These are phyloP conservation scores for Piaya cayana DNA, from an alignment of 2,113 vertebrate species.

Conservation along the genomic window DNA sequence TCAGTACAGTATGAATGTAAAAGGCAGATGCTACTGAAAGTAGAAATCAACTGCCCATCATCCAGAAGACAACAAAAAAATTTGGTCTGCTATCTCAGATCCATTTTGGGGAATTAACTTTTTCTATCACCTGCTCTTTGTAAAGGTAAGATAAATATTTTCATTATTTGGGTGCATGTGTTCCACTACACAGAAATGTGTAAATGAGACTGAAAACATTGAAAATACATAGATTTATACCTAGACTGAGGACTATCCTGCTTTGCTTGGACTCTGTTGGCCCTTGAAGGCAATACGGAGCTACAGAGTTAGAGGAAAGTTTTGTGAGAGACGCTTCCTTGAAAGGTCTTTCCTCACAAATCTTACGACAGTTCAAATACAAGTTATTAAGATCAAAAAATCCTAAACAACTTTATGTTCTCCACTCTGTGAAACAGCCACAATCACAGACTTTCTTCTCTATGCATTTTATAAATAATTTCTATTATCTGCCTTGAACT, in stretches of 20 bases:
- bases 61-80: background rate
- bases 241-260: background rate
- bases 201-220: background rate
- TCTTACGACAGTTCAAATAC: background rate
- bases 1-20: background rate
- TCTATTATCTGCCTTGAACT: background rate
- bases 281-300: background rate
- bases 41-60: background rate
- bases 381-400: background rate
- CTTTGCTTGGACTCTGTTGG: background rate
- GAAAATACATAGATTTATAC: background rate
- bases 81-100: accelerated
- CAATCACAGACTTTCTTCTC: background rate
- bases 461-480: background rate
- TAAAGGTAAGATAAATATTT: background rate
- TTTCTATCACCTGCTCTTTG: background rate
- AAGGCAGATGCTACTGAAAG: background rate
- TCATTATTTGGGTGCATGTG: background rate
- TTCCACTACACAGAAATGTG: background rate
- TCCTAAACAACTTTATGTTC: background rate
- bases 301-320: background rate
- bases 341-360: accelerated
- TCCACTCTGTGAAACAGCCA: background rate
- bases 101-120: background rate
- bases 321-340: background rate